Conservation (phyloP, 2,888 invertebrate species). For the Eristalis intricaria region DNA sequence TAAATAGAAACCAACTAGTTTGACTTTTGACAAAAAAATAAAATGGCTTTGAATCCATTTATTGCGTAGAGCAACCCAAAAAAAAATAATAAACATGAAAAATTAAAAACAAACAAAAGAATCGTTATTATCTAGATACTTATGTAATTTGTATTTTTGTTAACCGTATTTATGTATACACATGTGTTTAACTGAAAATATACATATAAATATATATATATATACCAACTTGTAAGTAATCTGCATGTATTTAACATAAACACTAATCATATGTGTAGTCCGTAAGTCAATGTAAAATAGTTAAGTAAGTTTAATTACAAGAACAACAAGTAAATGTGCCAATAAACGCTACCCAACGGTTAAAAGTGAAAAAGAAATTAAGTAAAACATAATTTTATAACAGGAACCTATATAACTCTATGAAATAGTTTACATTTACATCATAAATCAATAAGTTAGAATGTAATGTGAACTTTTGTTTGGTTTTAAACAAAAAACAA, state of each 20-base stretch:
- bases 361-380: conserved; percentile 69
- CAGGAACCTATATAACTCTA: not conserved
- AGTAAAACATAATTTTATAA: conserved; percentile 41
- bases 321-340: conserved; percentile 76
- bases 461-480: conserved; percentile 42
- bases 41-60: conserved; percentile 22
- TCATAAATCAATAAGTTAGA: conserved; percentile 41
- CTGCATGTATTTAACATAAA: conserved; percentile 58
- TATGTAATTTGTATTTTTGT: conserved; percentile 49
- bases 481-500: not conserved
- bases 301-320: conserved; percentile 36
- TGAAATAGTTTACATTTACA: not conserved
- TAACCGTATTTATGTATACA: conserved; percentile 32
- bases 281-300: conserved; percentile 39
- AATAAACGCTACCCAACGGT: conserved; percentile 76
- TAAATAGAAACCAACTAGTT: conserved; percentile 8
- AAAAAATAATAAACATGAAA: not conserved
- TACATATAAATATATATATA: conserved; percentile 26
- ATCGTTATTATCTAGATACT: conserved; percentile 18
- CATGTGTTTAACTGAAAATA: conserved; percentile 42
- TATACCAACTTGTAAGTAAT: conserved; percentile 55
- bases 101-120: conserved; percentile 2
- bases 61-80: conserved; percentile 2
- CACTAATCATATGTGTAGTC: conserved; percentile 22
- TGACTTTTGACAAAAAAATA: conserved; percentile 6